phyloP scores from a whole-genome alignment of 2,113 vertebrate species.

The Ascaphus truei region DNA sequence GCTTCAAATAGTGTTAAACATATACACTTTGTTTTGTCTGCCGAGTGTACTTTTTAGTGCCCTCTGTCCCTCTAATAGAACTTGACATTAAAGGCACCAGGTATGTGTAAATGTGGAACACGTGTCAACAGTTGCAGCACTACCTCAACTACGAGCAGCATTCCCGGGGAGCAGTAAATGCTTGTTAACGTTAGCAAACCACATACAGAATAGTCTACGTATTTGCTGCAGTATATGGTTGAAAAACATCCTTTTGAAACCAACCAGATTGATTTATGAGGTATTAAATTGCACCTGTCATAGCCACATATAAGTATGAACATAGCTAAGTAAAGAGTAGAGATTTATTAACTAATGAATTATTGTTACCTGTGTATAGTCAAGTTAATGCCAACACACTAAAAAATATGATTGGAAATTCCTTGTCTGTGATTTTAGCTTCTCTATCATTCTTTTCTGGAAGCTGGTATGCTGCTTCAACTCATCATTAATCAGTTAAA shows the following conservation, averaged over 20 bases:
- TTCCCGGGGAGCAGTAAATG: neutral
- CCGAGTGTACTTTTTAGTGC: too few species aligned
- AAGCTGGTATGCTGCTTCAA: neutral
- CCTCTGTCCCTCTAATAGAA: too few species aligned
- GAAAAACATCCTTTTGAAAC: neutral
- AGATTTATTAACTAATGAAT: conserved; percentile 14
- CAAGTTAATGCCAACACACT: neutral
- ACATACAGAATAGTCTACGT: neutral
- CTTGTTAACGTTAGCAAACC: neutral
- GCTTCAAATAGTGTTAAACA: too few species aligned
- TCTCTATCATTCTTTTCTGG: neutral
- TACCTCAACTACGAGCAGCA: conserved; percentile 6
- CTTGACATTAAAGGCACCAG: too few species aligned
- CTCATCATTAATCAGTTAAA: neutral
- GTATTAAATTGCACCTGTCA: neutral
- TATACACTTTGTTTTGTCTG: too few species aligned
- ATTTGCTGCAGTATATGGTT: neutral
- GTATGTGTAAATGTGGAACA: neutral
- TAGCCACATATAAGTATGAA: neutral
- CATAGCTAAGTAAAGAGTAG: neutral
- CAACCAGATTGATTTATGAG: neutral
- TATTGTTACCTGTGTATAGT: neutral
- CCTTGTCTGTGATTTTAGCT: neutral
- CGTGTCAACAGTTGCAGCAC: neutral
- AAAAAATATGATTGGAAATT: neutral